Percentiles rank a stretch among this genome's conserved stretches.
These are phyloP conservation scores for Sigmodon hispidus DNA, from an alignment of 2,113 vertebrate species.

Conservation along the genomic window DNA sequence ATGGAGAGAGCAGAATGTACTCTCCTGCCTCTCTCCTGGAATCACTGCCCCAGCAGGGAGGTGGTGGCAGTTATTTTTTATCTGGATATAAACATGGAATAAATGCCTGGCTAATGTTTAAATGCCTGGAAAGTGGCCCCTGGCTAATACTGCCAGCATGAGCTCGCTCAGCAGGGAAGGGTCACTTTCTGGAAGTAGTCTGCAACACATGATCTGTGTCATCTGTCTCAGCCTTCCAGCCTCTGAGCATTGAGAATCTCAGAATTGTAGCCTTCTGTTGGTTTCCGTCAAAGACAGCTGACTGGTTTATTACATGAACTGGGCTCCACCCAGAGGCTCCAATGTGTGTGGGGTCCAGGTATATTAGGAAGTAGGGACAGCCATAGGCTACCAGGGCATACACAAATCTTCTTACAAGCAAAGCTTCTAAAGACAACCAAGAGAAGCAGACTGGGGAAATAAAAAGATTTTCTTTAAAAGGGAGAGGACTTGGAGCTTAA, in stretches of 20 bases:
- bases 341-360: neutral
- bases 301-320: neutral
- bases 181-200: neutral
- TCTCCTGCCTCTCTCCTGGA: neutral
- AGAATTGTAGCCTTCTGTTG: neutral
- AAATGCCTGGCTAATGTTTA: neutral
- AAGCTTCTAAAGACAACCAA: neutral
- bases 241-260: neutral
- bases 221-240: neutral
- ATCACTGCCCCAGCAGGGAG: neutral
- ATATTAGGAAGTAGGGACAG: no score
- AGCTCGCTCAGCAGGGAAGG: neutral
- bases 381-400: neutral
- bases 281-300: neutral
- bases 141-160: neutral
- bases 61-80: neutral
- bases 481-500: neutral
- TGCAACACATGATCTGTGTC: neutral
- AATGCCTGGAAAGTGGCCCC: neutral
- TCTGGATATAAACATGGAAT: neutral
- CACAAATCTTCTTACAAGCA: neutral
- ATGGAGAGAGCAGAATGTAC: neutral
- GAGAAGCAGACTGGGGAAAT: neutral
- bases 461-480: neutral
- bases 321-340: neutral